These are phyloP conservation scores for Atrina japonica DNA, from an alignment of 2,888 invertebrate species.

Conservation along the genomic window DNA sequence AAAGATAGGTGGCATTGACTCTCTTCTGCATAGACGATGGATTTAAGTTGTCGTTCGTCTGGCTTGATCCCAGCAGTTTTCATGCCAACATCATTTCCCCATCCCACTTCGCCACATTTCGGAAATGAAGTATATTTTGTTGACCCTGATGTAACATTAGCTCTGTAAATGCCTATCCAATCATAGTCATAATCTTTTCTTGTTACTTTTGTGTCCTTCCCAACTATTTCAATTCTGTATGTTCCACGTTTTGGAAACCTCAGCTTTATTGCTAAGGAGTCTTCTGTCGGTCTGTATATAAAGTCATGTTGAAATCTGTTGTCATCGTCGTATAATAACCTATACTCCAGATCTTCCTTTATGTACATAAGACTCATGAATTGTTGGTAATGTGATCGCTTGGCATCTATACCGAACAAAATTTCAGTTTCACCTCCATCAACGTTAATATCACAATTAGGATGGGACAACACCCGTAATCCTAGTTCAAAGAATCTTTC, in stretches of 20 bases:
- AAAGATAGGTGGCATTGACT: slow-evolving; percentile 53
- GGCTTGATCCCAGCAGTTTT: slow-evolving; percentile 45
- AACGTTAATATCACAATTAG: slow-evolving; percentile 61
- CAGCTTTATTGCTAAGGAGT: slow-evolving; percentile 59
- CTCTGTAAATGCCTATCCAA: slow-evolving; percentile 69
- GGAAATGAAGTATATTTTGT: slow-evolving; percentile 68
- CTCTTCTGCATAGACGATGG: slow-evolving; percentile 33
- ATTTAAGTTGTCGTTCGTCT: slow-evolving; percentile 22
- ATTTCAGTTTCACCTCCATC: slow-evolving; percentile 70
- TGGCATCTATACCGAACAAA: slow-evolving; percentile 63
- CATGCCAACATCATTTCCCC: slow-evolving; percentile 65
- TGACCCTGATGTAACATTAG: slow-evolving; percentile 53
- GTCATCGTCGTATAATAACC: slow-evolving; percentile 53
- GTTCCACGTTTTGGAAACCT: slow-evolving; percentile 67
- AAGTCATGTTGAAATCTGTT: slow-evolving; percentile 63
- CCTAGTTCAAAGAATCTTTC: slow-evolving; percentile 74
- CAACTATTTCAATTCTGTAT: slow-evolving; percentile 75
- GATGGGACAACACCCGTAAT: slow-evolving; percentile 65
- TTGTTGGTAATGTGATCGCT: slow-evolving; percentile 53
- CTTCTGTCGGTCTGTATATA: slow-evolving; percentile 61
- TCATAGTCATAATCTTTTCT: slow-evolving; percentile 64
- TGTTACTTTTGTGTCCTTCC: slow-evolving; percentile 62
- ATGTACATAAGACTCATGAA: slow-evolving; percentile 68
- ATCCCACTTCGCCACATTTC: slow-evolving; percentile 69
- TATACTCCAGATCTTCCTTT: slow-evolving; percentile 54